These are phyloP conservation scores for Lasioglossum zephyrum DNA, from an alignment of 2,888 invertebrate species.

Conservation along the genomic window DNA sequence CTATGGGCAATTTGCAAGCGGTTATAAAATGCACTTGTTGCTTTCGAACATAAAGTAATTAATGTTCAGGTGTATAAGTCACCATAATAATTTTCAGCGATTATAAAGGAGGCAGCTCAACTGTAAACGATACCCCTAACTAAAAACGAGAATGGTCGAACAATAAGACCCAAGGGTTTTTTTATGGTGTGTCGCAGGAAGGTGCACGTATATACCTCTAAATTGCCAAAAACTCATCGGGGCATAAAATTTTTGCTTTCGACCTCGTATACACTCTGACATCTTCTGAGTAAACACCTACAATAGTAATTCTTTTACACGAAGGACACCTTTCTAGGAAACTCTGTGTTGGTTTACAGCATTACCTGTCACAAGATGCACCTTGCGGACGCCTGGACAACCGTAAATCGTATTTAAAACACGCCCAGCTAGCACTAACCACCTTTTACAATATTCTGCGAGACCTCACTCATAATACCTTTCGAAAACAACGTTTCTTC, in stretches of 20 bases:
- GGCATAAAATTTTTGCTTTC: constrained; percentile 48
- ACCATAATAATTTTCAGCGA: neutral
- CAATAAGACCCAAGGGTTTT: neutral
- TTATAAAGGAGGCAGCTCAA: neutral
- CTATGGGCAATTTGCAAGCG: neutral
- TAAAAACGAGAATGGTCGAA: neutral
- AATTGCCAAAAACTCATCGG: constrained; percentile 11
- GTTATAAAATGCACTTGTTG: neutral
- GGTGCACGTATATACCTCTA: neutral
- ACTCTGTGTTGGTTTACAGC: constrained; percentile 74
- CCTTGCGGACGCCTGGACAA: constrained; percentile 62
- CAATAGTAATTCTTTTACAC: constrained; percentile 32
- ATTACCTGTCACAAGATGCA: constrained; percentile 78
- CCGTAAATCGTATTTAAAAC: constrained; percentile 22
- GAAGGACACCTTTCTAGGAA: constrained; percentile 58
- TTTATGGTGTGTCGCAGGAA: constrained; percentile 37
- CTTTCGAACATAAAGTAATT: neutral
- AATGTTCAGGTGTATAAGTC: neutral
- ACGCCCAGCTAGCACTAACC: constrained; percentile 11
- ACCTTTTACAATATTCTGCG: constrained; percentile 4
- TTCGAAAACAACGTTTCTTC: neutral
- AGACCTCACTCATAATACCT: constrained; percentile 9
- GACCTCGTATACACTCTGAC: constrained; percentile 4
- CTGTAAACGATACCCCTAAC: constrained; percentile 5
- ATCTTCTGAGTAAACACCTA: constrained; percentile 17